Evolutionary conservation across 2,888 invertebrate genomes (phyloP).

Genomic region (Drosophila pullipes): DNA sequence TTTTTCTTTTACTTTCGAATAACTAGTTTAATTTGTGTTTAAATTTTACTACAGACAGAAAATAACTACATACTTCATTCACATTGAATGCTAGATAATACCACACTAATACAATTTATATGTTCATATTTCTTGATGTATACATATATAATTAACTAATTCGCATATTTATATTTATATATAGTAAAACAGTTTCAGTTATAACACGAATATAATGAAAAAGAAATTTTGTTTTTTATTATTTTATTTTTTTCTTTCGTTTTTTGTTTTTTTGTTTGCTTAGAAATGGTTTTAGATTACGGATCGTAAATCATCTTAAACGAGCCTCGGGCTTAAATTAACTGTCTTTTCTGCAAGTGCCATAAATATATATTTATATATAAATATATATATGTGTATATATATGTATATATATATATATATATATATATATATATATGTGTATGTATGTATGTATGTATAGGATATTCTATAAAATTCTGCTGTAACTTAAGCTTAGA

Average conservation of each 20-base stretch:
- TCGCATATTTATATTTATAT: conserved; percentile 34
- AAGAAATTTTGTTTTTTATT: conserved; percentile 18
- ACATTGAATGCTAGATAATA: conserved; percentile 66
- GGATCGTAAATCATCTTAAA: conserved; percentile 49
- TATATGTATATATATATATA: background rate
- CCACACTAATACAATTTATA: conserved; percentile 51
- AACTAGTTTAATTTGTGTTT: conserved; percentile 68
- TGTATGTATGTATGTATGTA: background rate
- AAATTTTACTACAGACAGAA: conserved; percentile 74
- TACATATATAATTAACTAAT: conserved; percentile 57
- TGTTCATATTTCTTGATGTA: conserved; percentile 31
- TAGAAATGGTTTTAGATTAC: conserved; percentile 36
- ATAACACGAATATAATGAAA: conserved; percentile 40
- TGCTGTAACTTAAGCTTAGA: conserved; percentile 32
- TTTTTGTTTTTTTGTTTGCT: conserved; percentile 5
- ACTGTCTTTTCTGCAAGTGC: conserved; percentile 51
- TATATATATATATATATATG: background rate
- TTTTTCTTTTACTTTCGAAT: conserved; percentile 48
- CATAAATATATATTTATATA: background rate
- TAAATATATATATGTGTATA: background rate
- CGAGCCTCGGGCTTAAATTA: conserved; percentile 66
- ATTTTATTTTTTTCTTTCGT: background rate
- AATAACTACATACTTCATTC: conserved; percentile 53
- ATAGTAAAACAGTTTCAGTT: conserved; percentile 54
- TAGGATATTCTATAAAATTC: conserved; percentile 34